These are phyloP conservation scores for Alentia gelatinosa DNA, from an alignment of 2,888 invertebrate species.

Conservation along the genomic window DNA sequence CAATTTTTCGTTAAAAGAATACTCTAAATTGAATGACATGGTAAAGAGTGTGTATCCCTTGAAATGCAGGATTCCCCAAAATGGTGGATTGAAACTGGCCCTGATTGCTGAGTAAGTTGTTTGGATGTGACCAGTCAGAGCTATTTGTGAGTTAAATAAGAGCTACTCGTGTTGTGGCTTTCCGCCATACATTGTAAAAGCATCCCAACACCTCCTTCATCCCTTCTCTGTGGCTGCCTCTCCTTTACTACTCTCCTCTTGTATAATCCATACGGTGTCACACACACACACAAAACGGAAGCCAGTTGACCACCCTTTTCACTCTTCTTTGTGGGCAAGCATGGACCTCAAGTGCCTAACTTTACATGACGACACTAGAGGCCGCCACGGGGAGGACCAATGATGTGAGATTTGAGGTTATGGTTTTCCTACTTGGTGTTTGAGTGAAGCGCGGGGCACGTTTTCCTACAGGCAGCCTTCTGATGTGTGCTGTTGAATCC, in stretches of 20 bases:
- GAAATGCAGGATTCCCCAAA: no score
- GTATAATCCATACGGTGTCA: background rate
- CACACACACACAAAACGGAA: no score
- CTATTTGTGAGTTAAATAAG: no score
- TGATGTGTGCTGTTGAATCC: background rate
- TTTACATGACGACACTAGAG: background rate
- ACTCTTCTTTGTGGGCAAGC: background rate
- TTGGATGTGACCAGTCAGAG: no score
- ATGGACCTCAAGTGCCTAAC: slow-evolving; percentile 9
- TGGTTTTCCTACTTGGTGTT: background rate
- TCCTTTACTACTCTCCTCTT: background rate
- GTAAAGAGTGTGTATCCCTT: no score
- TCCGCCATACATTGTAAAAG: no score
- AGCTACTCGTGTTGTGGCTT: no score
- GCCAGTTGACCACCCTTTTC: background rate
- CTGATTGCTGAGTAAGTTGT: no score
- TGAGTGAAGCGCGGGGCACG: no score
- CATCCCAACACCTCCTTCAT: background rate
- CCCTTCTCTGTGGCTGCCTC: background rate
- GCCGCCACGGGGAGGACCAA: background rate
- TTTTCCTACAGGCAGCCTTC: background rate
- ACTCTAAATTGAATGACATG: no score
- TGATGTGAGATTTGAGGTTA: background rate
- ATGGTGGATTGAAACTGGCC: no score
- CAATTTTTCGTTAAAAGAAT: no score